Conservation (phyloP, 2,113 vertebrate genomes). For the Tragulus kanchil region DNA sequence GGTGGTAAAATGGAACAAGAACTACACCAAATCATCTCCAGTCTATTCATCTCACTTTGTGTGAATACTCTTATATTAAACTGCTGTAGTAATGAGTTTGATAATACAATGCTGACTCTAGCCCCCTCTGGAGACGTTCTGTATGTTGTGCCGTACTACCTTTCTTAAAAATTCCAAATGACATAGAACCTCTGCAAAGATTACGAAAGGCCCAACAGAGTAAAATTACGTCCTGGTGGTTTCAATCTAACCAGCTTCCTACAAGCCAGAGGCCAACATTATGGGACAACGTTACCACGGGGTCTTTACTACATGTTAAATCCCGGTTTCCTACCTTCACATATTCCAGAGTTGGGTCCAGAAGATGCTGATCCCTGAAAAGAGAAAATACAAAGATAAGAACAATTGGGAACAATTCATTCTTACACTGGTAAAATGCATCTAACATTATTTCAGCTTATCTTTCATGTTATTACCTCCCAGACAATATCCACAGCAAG, state of each 20-base stretch:
- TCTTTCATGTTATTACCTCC: background rate
- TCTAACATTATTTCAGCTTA: background rate
- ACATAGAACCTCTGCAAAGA: background rate
- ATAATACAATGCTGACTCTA: background rate
- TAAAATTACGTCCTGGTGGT: background rate
- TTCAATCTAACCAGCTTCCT: background rate
- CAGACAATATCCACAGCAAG: background rate
- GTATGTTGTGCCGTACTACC: background rate
- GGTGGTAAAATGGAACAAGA: background rate
- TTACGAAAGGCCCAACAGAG: background rate
- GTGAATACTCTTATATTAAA: background rate
- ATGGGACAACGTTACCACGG: background rate
- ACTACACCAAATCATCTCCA: background rate
- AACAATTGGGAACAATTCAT: background rate
- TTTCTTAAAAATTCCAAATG: conserved; percentile 28
- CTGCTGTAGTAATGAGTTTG: background rate
- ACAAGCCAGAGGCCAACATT: background rate
- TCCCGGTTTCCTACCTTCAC: conserved; percentile 91
- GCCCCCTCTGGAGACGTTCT: background rate
- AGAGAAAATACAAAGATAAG: conserved; percentile 75
- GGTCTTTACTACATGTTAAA: conserved; percentile 18
- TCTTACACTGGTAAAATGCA: background rate
- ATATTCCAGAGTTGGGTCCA: conserved; percentile 90
- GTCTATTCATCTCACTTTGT: background rate
- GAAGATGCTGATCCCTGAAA: conserved; percentile 88